Percentiles rank a stretch among this genome's conserved stretches.
Evolutionary conservation across 1,140 invertebrate species (phyloP).

Genomic region (Dryas iulia): DNA sequence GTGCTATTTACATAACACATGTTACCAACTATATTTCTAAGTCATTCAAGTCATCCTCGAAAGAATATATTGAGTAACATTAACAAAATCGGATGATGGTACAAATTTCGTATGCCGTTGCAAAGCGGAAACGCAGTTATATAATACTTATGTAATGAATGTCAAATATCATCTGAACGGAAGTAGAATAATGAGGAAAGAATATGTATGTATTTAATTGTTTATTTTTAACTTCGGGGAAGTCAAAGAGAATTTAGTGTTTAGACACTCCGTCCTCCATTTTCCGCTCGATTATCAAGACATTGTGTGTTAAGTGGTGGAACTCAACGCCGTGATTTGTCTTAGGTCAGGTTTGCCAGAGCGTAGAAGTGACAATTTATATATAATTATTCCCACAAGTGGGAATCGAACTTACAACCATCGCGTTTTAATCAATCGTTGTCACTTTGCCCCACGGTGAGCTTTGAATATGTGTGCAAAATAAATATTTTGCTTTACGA

Average conservation of each 20-base stretch:
- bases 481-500: too few species aligned
- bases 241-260: background rate
- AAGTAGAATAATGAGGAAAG: background rate
- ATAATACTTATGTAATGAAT: background rate
- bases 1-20: too few species aligned
- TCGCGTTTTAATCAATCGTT: background rate
- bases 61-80: background rate
- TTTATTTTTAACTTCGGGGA: too few species aligned
- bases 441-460: too few species aligned
- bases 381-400: background rate
- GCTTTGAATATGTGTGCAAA: too few species aligned
- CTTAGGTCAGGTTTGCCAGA: too few species aligned
- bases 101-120: background rate
- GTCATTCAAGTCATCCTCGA: background rate
- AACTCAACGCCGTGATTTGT: too few species aligned
- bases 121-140: background rate
- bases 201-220: too few species aligned
- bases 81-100: background rate
- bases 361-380: background rate
- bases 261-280: background rate
- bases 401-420: background rate
- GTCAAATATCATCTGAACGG: conserved; percentile 1
- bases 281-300: background rate
- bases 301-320: too few species aligned
- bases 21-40: background rate